Evolutionary conservation across 2,113 vertebrate genomes (phyloP).

Genomic region (Isichthys henryi): DNA sequence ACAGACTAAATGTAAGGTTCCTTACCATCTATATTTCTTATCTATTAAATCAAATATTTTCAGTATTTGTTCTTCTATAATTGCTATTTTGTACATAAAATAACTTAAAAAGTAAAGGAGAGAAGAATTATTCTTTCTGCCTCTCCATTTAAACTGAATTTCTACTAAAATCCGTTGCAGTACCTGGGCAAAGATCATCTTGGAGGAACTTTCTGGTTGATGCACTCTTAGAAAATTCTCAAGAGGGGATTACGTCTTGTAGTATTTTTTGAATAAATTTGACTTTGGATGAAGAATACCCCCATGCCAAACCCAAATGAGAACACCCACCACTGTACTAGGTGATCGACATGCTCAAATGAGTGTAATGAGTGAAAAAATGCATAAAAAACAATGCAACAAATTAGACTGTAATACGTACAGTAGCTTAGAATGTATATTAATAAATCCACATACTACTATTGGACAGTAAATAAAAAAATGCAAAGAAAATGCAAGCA

Average conservation of each 20-base stretch:
- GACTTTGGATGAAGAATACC: slow-evolving; percentile 12
- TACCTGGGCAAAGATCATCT: slow-evolving; percentile 32
- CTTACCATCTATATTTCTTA: neutral
- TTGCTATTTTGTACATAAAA: neutral
- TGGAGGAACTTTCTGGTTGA: slow-evolving; percentile 29
- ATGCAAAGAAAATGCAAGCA: neutral
- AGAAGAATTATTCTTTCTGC: no score
- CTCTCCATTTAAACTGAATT: neutral
- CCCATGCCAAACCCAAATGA: slow-evolving; percentile 8
- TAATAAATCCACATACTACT: neutral
- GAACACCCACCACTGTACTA: slow-evolving; percentile 15
- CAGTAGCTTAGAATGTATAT: neutral
- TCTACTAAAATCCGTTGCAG: neutral
- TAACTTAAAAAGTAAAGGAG: no score
- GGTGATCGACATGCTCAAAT: slow-evolving; percentile 21
- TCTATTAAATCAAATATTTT: neutral
- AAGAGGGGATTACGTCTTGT: slow-evolving; percentile 37
- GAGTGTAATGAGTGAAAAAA: slow-evolving; percentile 8
- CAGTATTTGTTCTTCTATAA: neutral
- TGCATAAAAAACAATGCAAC: slow-evolving; percentile 21
- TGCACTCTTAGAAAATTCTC: slow-evolving; percentile 34
- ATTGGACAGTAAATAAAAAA: neutral
- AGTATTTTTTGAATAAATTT: slow-evolving; percentile 35
- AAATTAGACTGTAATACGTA: neutral
- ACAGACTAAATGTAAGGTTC: neutral